phyloP scores from a whole-genome alignment of 2,888 invertebrate species.

The Epinotia nisella region DNA sequence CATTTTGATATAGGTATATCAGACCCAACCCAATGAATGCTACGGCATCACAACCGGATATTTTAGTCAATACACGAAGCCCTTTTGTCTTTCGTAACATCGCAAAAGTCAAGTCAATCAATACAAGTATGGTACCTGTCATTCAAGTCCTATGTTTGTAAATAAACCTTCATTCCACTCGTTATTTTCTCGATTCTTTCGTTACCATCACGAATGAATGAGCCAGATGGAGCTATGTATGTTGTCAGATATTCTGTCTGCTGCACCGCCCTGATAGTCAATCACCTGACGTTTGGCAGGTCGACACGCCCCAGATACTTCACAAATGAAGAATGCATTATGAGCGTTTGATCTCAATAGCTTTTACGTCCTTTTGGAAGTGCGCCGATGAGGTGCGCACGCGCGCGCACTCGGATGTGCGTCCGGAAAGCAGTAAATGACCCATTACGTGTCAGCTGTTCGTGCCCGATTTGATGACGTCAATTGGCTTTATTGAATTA shows the following conservation, averaged over 20 bases:
- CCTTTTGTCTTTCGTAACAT: constrained; percentile 18
- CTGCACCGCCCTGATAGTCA: constrained; percentile 23
- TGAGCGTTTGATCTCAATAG: background rate
- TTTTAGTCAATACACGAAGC: constrained; percentile 20
- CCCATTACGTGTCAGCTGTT: constrained; percentile 58
- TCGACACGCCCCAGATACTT: constrained; percentile 48
- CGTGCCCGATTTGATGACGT: constrained; percentile 51
- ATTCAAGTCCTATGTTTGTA: constrained; percentile 50
- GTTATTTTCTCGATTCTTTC: background rate
- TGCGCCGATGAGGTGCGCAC: constrained; percentile 51
- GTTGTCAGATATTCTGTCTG: constrained; percentile 12
- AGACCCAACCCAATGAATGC: background rate
- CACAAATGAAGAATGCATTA: background rate
- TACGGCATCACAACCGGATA: background rate
- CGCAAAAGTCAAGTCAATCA: constrained; percentile 32
- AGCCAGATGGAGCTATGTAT: constrained; percentile 23
- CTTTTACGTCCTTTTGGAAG: background rate
- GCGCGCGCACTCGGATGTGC: constrained; percentile 62
- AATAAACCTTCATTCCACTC: constrained; percentile 47
- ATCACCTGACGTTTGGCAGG: constrained; percentile 51
- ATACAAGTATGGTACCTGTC: constrained; percentile 27
- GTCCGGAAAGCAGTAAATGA: constrained; percentile 59
- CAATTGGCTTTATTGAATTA: constrained; percentile 15
- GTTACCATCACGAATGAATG: background rate
- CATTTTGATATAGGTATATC: background rate